Evolutionary conservation across 2,113 vertebrate genomes (phyloP).

Genomic region (Thamnophis sirtalis): DNA sequence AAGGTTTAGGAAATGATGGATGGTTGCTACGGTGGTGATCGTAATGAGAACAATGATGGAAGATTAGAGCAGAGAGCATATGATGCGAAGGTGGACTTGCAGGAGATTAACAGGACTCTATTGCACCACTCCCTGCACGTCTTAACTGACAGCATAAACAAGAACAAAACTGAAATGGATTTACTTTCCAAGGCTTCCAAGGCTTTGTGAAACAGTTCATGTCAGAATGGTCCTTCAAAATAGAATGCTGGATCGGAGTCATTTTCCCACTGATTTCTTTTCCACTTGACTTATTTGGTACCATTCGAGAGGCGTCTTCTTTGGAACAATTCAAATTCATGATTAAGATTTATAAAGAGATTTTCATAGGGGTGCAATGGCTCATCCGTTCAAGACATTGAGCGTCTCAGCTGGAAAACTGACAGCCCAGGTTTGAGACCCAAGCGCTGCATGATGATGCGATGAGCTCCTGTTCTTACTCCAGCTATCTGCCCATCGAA

Average conservation of each 20-base stretch:
- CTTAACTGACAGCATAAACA: background rate
- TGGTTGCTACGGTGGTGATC: background rate
- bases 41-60: background rate
- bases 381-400: background rate
- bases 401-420: background rate
- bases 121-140: background rate
- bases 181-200: background rate
- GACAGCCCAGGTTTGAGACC: background rate
- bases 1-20: background rate
- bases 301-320: constrained; percentile 17
- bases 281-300: constrained; percentile 18
- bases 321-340: constrained; percentile 15
- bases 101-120: background rate
- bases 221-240: background rate
- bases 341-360: background rate
- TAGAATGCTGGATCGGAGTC: background rate
- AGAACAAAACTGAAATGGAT: background rate
- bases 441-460: background rate
- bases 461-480: background rate
- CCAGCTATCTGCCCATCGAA: background rate
- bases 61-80: background rate
- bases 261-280: constrained; percentile 10
- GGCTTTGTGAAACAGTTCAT: background rate
- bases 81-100: background rate
- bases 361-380: background rate